Conservation (phyloP, 1,140 invertebrate species). For the Zaprionus vittiger region DNA sequence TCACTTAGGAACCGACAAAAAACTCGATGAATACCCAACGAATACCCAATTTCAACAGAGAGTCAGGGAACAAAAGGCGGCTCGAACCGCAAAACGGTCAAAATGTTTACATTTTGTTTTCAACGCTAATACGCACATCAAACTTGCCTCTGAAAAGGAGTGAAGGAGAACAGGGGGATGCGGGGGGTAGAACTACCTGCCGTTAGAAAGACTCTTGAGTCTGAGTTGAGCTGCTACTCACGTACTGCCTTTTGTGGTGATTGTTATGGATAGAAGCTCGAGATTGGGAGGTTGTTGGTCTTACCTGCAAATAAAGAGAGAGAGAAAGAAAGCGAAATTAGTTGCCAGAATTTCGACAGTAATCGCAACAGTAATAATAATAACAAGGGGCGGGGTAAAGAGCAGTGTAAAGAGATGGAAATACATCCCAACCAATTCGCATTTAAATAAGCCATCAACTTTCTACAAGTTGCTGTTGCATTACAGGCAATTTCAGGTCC, state of each 20-base stretch:
- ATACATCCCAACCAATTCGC: slow-evolving; percentile 39
- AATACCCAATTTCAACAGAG: slow-evolving; percentile 26
- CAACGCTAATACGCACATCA: slow-evolving; percentile 71
- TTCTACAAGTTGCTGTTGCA: slow-evolving; percentile 35
- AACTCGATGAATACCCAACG: slow-evolving; percentile 15
- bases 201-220: slow-evolving; percentile 9
- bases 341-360: slow-evolving; percentile 38
- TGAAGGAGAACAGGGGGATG: neutral
- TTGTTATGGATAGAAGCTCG: slow-evolving; percentile 34
- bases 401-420: slow-evolving; percentile 42
- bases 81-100: slow-evolving; percentile 53
- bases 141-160: slow-evolving; percentile 15
- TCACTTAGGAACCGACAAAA: slow-evolving; percentile 35
- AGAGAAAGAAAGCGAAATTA: slow-evolving; percentile 76
- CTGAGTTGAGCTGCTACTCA: slow-evolving; percentile 35
- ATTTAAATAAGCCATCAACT: slow-evolving; percentile 68
- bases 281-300: slow-evolving; percentile 14
- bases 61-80: slow-evolving; percentile 41
- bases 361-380: slow-evolving; percentile 40
- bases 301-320: slow-evolving; percentile 66
- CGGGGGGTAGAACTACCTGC: neutral
- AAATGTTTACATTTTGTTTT: slow-evolving; percentile 75
- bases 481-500: slow-evolving; percentile 34
- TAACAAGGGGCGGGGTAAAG: slow-evolving; percentile 12
- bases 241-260: slow-evolving; percentile 62